These are phyloP conservation scores for Polylopha cassiicola DNA, from an alignment of 2,888 invertebrate species.

Conservation along the genomic window DNA sequence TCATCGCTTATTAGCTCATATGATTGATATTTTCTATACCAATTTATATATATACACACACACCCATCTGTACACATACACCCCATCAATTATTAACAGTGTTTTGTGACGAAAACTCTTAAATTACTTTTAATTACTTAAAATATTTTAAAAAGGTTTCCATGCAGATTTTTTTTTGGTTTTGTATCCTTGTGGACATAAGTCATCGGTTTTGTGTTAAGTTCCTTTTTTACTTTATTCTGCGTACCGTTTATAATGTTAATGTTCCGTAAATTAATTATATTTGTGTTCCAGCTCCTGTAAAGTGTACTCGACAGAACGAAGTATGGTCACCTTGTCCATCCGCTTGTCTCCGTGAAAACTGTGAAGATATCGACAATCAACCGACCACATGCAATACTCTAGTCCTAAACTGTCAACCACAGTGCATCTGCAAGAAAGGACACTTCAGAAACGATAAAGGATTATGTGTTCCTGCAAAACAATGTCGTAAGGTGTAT, in stretches of 20 bases:
- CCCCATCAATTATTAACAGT: no score
- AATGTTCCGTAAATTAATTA: not conserved
- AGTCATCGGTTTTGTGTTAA: no score
- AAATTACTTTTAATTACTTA: no score
- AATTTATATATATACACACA: no score
- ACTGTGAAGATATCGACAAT: constrained; percentile 33
- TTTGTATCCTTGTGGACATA: not conserved
- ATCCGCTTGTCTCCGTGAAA: constrained; percentile 34
- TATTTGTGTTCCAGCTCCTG: constrained; percentile 30
- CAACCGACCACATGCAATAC: constrained; percentile 34
- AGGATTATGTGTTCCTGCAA: constrained; percentile 33
- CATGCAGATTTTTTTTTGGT: no score
- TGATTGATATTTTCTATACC: no score
- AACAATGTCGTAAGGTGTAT: constrained; percentile 30
- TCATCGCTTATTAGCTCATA: no score
- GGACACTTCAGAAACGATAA: constrained; percentile 33
- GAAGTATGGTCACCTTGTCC: constrained; percentile 39
- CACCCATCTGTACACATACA: no score
- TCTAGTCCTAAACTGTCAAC: constrained; percentile 38
- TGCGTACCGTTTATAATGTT: constrained; percentile 17
- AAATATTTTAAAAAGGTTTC: no score
- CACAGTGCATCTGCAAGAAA: constrained; percentile 38
- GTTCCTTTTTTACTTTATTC: no score
- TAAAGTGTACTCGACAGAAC: constrained; percentile 38
- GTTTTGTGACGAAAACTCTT: no score